phyloP scores from a whole-genome alignment of 2,888 invertebrate species.

The Acanthosepion esculentum region DNA sequence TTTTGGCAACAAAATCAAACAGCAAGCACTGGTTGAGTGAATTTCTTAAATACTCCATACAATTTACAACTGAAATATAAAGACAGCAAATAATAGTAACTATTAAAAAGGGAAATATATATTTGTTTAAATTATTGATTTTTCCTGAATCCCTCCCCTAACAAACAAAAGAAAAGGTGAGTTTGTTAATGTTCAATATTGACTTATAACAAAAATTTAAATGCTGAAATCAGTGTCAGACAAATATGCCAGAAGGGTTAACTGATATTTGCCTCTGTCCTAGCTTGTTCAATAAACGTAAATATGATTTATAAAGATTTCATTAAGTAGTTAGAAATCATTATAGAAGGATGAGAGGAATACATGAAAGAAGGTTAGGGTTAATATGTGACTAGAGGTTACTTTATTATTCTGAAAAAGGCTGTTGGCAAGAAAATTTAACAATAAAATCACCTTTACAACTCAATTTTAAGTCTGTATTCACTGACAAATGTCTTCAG shows the following conservation, averaged over 20 bases:
- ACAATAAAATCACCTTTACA: neutral
- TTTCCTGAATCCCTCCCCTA: neutral
- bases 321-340: neutral
- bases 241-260: neutral
- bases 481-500: neutral
- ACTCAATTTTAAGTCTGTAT: neutral
- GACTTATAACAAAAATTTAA: neutral
- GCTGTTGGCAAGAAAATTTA: neutral
- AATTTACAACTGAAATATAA: neutral
- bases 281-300: neutral
- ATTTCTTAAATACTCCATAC: neutral
- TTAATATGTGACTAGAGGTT: neutral
- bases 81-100: neutral
- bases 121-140: constrained; percentile 22
- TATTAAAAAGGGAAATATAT: neutral
- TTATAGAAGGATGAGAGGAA: neutral
- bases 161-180: neutral
- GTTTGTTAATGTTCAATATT: constrained; percentile 8
- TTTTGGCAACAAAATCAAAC: constrained; percentile 33
- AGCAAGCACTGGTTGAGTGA: neutral
- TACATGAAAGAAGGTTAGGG: neutral
- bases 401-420: neutral
- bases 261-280: neutral
- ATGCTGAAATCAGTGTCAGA: neutral
- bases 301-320: neutral